Conservation (phyloP, 1,140 invertebrate genomes). For the Sinonovacula constricta region DNA sequence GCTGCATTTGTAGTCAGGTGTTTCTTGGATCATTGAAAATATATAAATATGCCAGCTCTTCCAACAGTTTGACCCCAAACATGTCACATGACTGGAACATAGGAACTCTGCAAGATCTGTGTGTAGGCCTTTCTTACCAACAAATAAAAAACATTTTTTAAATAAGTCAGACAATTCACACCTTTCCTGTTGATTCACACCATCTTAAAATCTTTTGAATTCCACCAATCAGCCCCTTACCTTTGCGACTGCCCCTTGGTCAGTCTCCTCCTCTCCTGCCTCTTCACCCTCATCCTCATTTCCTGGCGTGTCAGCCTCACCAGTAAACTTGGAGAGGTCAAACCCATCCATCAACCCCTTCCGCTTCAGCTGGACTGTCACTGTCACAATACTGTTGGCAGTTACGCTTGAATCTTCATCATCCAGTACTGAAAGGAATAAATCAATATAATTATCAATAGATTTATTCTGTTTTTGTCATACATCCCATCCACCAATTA, state of each 20-base stretch:
- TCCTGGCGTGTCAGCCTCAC: slow-evolving; percentile 37
- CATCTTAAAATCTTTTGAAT: slow-evolving; percentile 54
- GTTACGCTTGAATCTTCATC: slow-evolving; percentile 98
- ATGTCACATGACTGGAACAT: too few species aligned
- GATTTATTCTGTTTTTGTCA: too few species aligned
- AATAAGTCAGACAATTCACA: too few species aligned
- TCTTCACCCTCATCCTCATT: slow-evolving; percentile 63
- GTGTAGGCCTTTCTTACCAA: too few species aligned
- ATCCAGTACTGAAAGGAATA: slow-evolving; percentile 89
- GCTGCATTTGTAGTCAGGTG: too few species aligned
- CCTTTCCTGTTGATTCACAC: slow-evolving; percentile 72
- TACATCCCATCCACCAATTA: too few species aligned
- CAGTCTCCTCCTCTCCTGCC: slow-evolving; percentile 53
- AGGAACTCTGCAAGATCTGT: too few species aligned
- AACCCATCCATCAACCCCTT: slow-evolving; percentile 90
- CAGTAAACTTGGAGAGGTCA: slow-evolving; percentile 46
- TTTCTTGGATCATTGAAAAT: too few species aligned
- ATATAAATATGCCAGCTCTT: too few species aligned
- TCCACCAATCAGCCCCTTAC: background rate
- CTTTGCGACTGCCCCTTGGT: slow-evolving; percentile 6
- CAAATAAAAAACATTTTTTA: too few species aligned
- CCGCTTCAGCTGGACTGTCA: slow-evolving; percentile 91
- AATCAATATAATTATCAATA: too few species aligned
- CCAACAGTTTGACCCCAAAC: too few species aligned
- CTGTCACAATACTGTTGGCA: slow-evolving; percentile 97